Conservation (phyloP, 2,888 invertebrate genomes). For the Watsonalla cultraria region DNA sequence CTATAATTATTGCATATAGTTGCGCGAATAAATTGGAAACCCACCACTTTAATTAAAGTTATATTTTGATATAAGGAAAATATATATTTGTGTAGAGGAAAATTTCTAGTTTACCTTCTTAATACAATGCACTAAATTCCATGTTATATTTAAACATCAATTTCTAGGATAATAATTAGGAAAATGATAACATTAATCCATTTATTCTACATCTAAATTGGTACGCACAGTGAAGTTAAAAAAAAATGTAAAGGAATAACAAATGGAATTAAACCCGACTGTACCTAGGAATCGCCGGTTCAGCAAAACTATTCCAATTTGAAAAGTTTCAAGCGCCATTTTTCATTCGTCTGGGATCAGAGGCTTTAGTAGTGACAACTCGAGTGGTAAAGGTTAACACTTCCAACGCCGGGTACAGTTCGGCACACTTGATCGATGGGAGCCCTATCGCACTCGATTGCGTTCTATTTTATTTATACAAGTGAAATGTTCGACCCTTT, state of each 20-base stretch:
- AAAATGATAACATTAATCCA: no score
- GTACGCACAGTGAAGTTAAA: background rate
- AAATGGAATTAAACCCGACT: background rate
- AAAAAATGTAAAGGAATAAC: background rate
- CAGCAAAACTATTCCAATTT: slow-evolving; percentile 52
- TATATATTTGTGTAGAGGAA: no score
- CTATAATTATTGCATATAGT: no score
- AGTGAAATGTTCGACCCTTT: background rate
- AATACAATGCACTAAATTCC: no score
- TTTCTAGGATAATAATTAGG: no score
- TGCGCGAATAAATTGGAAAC: no score
- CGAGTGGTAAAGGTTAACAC: slow-evolving; percentile 27
- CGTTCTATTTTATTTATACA: background rate
- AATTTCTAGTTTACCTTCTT: no score
- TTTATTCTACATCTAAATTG: no score
- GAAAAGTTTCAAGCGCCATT: slow-evolving; percentile 46
- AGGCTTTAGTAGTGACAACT: slow-evolving; percentile 27
- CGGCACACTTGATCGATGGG: slow-evolving; percentile 10
- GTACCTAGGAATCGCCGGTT: slow-evolving; percentile 20
- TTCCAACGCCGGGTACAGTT: slow-evolving; percentile 12
- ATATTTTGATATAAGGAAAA: no score
- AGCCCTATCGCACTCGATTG: slow-evolving; percentile 1
- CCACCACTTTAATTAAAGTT: no score
- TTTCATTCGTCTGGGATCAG: slow-evolving; percentile 48
- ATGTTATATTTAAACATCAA: no score